A percentile compares a stretch with the other conserved stretches of the same genome.
These are phyloP conservation scores for Bucco capensis DNA, from an alignment of 2,113 vertebrate species.

Conservation along the genomic window DNA sequence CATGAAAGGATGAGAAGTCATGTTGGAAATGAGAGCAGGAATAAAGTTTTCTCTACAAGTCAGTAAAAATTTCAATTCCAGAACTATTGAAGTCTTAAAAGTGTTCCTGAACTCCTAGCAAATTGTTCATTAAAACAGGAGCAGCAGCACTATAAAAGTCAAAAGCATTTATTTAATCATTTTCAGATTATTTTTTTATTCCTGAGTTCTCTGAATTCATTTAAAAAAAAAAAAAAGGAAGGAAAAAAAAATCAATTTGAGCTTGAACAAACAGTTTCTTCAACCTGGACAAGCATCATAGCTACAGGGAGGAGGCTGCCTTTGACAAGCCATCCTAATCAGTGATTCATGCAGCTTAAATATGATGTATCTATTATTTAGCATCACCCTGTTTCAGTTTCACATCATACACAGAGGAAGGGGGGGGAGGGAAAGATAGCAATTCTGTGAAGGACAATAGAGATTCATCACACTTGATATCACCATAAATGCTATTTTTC, in stretches of 20 bases:
- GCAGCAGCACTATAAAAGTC: neutral
- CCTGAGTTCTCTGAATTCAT: neutral
- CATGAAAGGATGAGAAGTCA: neutral
- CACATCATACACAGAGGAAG: neutral
- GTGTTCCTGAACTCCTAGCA: neutral
- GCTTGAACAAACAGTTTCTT: slow-evolving; percentile 18
- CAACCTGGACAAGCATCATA: neutral
- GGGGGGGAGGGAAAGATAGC: neutral
- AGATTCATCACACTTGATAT: neutral
- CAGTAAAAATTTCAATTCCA: neutral
- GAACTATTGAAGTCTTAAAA: neutral
- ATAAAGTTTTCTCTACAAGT: neutral
- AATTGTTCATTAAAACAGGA: neutral
- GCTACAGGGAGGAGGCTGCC: neutral
- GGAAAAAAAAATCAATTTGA: neutral
- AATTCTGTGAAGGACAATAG: neutral
- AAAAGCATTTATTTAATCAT: neutral
- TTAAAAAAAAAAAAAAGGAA: neutral
- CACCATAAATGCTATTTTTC: neutral
- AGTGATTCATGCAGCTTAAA: slow-evolving; percentile 49
- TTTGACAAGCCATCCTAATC: slow-evolving; percentile 29
- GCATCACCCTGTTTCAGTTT: neutral
- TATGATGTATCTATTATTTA: slow-evolving; percentile 42
- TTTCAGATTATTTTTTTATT: neutral
- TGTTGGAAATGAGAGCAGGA: neutral